Evolutionary conservation across 2,888 invertebrate genomes (phyloP).

Genomic region (Thelaira solivaga): DNA sequence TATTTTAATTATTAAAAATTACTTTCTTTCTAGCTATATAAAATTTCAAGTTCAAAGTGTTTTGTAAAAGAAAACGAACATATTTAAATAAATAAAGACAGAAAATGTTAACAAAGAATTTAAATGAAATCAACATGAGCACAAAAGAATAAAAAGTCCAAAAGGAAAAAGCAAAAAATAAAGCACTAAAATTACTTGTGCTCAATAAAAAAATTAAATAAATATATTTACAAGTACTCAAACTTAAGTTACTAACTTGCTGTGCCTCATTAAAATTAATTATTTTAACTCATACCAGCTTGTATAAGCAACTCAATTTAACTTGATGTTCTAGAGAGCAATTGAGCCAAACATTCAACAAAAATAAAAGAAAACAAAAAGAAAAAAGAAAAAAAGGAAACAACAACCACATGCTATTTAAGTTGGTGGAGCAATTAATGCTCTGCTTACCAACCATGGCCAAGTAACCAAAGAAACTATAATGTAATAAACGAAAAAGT

Average conservation of each 20-base stretch:
- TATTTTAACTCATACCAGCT: slow-evolving; percentile 47
- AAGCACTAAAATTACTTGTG: background rate
- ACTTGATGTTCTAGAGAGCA: slow-evolving; percentile 23
- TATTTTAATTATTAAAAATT: too few species aligned
- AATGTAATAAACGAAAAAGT: slow-evolving; percentile 13
- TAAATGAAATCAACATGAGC: too few species aligned
- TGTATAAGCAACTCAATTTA: slow-evolving; percentile 33
- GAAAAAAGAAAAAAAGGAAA: background rate
- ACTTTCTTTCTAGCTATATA: too few species aligned
- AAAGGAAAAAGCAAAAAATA: background rate
- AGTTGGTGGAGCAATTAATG: slow-evolving; percentile 51
- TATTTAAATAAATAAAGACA: too few species aligned
- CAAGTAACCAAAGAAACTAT: slow-evolving; percentile 52
- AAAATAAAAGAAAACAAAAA: background rate
- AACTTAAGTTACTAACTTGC: slow-evolving; percentile 50
- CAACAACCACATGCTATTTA: slow-evolving; percentile 46
- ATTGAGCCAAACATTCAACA: slow-evolving; percentile 1
- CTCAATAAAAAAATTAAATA: background rate
- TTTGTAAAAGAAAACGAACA: too few species aligned
- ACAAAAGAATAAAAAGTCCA: background rate
- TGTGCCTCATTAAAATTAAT: slow-evolving; percentile 62
- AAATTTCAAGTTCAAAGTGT: too few species aligned
- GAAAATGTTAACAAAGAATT: too few species aligned
- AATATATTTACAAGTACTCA: slow-evolving; percentile 4
- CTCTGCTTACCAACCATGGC: slow-evolving; percentile 34